Evolutionary conservation across 2,888 invertebrate species (phyloP).

Genomic region (Homarus gammarus): DNA sequence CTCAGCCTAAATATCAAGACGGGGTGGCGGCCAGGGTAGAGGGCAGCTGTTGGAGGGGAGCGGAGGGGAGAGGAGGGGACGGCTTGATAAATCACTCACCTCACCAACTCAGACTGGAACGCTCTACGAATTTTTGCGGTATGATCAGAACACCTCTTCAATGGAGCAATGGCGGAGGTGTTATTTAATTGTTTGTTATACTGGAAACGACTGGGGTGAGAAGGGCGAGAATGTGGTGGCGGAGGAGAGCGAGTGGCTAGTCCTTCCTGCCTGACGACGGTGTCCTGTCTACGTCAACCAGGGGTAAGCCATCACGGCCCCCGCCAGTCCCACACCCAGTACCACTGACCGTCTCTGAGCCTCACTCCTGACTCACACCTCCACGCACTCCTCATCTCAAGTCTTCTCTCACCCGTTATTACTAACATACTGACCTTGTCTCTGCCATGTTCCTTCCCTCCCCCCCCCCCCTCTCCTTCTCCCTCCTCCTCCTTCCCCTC

Average conservation of each 20-base stretch:
- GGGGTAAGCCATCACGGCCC: background rate
- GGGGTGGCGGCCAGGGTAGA: background rate
- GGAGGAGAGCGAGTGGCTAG: background rate
- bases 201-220: background rate
- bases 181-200: slow-evolving; percentile 19
- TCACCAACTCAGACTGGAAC: slow-evolving; percentile 3
- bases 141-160: slow-evolving; percentile 13
- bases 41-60: background rate
- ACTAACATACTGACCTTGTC: background rate
- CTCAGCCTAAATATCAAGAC: background rate
- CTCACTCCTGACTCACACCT: background rate
- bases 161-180: slow-evolving; percentile 6
- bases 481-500: background rate
- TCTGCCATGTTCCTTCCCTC: background rate
- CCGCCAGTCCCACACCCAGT: background rate
- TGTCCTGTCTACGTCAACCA: background rate
- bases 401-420: background rate
- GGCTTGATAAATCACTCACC: slow-evolving; percentile 28
- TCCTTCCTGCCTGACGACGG: background rate
- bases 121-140: slow-evolving; percentile 20
- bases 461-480: background rate
- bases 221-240: slow-evolving; percentile 6
- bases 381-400: background rate
- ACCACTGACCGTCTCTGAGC: background rate
- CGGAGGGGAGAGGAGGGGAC: background rate